Base-by-base conservation (phyloP, 1,140 invertebrate species). In the Diachasmimorpha longicaudata region DNA sequence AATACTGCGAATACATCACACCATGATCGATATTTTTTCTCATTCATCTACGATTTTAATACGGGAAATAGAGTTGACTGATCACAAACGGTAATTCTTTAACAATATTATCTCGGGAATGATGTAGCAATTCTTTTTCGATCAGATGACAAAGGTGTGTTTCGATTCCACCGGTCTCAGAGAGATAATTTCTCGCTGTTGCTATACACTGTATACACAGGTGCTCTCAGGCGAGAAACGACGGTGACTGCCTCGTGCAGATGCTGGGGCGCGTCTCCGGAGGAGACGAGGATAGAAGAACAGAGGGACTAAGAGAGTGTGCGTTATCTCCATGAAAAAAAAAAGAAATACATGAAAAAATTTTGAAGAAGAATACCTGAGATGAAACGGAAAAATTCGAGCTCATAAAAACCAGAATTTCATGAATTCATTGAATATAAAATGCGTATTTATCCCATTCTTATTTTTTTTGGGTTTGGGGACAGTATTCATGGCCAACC, bases 171-270 rank as follows among this genome's bases (percentile, higher is more conserved):
- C n/a, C n/a, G n/a, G 25, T 13, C 36, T 13, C 13, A 37, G 16
- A 16, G 66, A 68, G 66, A 68, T 68, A 68, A 68, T 68, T n/a
- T 36, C 16, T 16, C 4, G 25, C 66, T 68, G 66, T 68, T 68
- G 66, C 66, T 37, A 68, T 68, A 68, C n/a, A 37, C 6, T 68
- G 66, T 68, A 68, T 68, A 68, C 66, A 68, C 66, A 68, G 66
- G 66, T 68, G 66, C 66, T 68, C 21, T 66, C 36, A 68, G 36
- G 66, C 25, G 66, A 68, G 66, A 39, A 68, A 37, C 66, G 13
- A 16, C 19, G 52, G 52, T 58, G 52, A 63, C 9, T 63, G 58
- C 58, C 23, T 63, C 66, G 66, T 39, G 66, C 66, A 68, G 66
- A 68, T 68, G 66, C 66, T 68, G 66, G 58, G 58, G 23, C 63